These are phyloP conservation scores for Okamejei kenojei DNA, from an alignment of 2,797 vertebrate genomes.

Conservation along the genomic window DNA sequence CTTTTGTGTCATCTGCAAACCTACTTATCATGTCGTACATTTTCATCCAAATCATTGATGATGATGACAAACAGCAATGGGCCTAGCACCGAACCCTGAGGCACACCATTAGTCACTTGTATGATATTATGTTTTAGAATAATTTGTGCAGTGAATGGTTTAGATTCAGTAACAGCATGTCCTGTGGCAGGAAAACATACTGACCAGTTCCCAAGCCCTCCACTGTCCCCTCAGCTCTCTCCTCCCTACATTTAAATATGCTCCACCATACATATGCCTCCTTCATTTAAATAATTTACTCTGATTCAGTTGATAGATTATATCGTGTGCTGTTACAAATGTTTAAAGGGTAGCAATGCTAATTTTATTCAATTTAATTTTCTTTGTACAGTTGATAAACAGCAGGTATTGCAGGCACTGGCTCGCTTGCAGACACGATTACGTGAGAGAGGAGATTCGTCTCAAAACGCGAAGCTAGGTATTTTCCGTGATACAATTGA, in stretches of 20 bases:
- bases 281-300: background rate
- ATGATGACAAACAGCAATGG: no score
- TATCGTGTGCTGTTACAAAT: background rate
- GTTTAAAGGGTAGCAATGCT: background rate
- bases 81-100: no score
- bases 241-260: background rate
- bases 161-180: background rate
- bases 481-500: conserved; percentile 67
- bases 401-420: conserved; percentile 80
- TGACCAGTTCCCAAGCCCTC: background rate
- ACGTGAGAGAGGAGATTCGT: conserved; percentile 74
- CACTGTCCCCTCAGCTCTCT: background rate
- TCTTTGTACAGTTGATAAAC: conserved; percentile 61
- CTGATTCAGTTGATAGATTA: background rate
- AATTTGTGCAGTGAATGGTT: background rate
- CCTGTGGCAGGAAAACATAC: background rate
- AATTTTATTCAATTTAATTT: conserved; percentile 2
- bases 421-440: conserved; percentile 79
- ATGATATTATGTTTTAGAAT: background rate
- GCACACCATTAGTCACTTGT: background rate
- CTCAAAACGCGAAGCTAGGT: conserved; percentile 68
- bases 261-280: background rate
- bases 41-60: no score
- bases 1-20: no score
- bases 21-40: no score